A percentile compares a stretch with the other conserved stretches of the same genome.
Conservation (phyloP, 2,113 vertebrate genomes). For the Zootoca vivipara region DNA sequence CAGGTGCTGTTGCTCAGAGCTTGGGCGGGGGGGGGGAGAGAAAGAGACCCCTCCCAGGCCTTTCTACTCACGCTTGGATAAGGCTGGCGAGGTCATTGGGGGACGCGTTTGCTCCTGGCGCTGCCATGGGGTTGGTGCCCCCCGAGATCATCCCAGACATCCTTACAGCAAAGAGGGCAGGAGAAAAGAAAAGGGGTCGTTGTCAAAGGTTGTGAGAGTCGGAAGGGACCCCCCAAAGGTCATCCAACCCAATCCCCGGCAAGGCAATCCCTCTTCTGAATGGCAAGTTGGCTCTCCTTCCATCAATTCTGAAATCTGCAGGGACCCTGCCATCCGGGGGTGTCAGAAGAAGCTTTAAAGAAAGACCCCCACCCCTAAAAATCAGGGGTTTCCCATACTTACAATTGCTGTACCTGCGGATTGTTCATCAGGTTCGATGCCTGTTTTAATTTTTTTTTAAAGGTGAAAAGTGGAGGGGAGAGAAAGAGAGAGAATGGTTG, state of each 20-base stretch:
- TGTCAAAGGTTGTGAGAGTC: too few species aligned
- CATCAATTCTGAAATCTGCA: too few species aligned
- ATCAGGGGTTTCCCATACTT: slow-evolving; percentile 66
- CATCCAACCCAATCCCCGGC: too few species aligned
- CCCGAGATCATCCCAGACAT: slow-evolving; percentile 97
- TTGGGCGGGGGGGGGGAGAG: accelerated
- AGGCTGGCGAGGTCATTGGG: slow-evolving; percentile 90
- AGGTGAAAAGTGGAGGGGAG: not conserved
- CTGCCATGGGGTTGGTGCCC: slow-evolving; percentile 77
- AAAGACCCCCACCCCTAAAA: not conserved
- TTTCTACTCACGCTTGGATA: slow-evolving; percentile 91
- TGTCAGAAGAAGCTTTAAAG: not conserved
- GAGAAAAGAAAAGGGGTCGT: not conserved
- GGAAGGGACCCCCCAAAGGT: too few species aligned
- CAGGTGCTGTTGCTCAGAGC: too few species aligned
- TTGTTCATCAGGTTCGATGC: slow-evolving; percentile 95
- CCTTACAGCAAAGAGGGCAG: slow-evolving; percentile 62
- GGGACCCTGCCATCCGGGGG: too few species aligned
- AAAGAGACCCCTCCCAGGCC: too few species aligned
- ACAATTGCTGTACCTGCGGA: slow-evolving; percentile 95
- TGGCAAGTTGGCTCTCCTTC: too few species aligned
- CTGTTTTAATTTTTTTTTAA: slow-evolving; percentile 63
- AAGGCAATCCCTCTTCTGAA: too few species aligned
- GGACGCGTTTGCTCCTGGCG: slow-evolving; percentile 67
- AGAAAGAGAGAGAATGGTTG: too few species aligned